A percentile compares a stretch with the other conserved stretches of the same genome.
phyloP scores from a whole-genome alignment of 2,797 vertebrate genomes.

The Ambastaia sidthimunki region DNA sequence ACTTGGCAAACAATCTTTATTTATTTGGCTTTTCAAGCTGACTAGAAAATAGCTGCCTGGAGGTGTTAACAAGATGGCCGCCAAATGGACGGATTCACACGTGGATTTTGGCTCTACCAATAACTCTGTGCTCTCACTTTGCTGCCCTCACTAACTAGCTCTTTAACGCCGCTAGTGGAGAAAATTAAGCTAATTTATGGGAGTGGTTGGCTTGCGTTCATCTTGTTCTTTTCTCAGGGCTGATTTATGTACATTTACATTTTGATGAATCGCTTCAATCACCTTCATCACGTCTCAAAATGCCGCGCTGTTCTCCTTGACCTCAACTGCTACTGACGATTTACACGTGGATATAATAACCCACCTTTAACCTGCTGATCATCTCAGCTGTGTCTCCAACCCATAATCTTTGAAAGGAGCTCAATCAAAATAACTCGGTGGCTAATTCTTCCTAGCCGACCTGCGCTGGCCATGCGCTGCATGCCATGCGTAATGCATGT shows the following conservation, averaged over 20 bases:
- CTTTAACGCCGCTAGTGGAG: background rate
- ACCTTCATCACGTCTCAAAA: constrained; percentile 11
- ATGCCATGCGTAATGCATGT: background rate
- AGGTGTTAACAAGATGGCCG: background rate
- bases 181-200: constrained; percentile 31
- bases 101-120: background rate
- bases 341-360: background rate
- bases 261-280: constrained; percentile 27
- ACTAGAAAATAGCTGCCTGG: background rate
- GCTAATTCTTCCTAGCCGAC: background rate
- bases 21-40: background rate
- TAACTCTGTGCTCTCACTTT: constrained; percentile 4
- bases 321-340: constrained; percentile 6
- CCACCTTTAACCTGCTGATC: background rate
- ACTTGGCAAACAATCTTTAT: background rate
- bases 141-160: constrained; percentile 5
- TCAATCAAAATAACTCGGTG: background rate
- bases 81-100: background rate
- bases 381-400: background rate
- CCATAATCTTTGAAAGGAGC: background rate
- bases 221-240: background rate
- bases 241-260: constrained; percentile 18
- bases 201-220: constrained; percentile 15
- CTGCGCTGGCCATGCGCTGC: background rate
- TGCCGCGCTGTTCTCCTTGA: background rate